Evolutionary conservation across 2,888 invertebrate genomes (phyloP), one percentile per base, ranked within the genome.

Genomic region (Sinodicranocentrus sp.): DNA sequence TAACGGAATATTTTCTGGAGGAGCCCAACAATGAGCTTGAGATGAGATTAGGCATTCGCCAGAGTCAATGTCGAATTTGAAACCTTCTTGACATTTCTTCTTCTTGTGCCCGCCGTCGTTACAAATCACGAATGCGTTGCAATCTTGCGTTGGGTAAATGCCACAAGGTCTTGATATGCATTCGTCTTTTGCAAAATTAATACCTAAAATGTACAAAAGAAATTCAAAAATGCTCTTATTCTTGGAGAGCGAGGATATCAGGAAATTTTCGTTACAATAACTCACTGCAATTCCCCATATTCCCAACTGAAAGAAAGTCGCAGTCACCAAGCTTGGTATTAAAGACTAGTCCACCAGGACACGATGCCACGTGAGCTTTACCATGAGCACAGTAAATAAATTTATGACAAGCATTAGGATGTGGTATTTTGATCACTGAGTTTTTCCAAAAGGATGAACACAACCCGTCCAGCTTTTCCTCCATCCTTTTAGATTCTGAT

Each of bases 301-400:
- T n/a, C n/a, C n/a, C 54, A 39, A 52, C 65, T n/a, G 6, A 43
- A n/a, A 8, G 19, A n/a, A 44, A 39, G 19, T 67, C 82, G 21
- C 82, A 82, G 2, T 43, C 17, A 1, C 21, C 23, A 15, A n/a
- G 43, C 0, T 15, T 23, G 2, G 59, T 8, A 68, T 82, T 68
- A 23, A 39, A 82, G 19, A 63, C 25, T 13, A 26, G 43, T 17
- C 61, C 43, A n/a, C 39, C 44, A 43, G 63, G 54, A 63, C 85
- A 85, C 0, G 21, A 33, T 2, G 33, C 82, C 23, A 61, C 33
- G 44, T 52, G 25, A 10, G 65, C 21, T 6, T 21, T 54, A 19
- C 84, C 84, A 1, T 67, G 8, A 13, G 71, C 71, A 52, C 84
- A 84, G 52, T 76, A 84, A 25, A 76, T 65, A 44, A 76, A 84